Conservation (phyloP, 2,797 vertebrate genomes). For the Garrulus glandarius region DNA sequence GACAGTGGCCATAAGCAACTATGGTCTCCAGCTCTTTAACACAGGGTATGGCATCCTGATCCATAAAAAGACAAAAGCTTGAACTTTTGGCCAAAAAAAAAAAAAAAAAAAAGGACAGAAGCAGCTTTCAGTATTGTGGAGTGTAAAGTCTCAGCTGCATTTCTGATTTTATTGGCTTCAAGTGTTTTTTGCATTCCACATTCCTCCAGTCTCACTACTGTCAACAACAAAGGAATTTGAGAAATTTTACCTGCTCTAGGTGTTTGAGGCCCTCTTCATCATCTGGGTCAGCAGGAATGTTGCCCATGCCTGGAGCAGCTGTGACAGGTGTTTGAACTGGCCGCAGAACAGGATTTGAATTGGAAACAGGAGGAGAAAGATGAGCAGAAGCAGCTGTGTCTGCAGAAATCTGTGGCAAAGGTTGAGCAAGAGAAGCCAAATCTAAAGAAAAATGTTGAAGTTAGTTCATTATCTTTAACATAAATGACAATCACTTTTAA, state of each 20-base stretch:
- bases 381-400: conserved; percentile 80
- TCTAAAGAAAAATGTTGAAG: conserved; percentile 58
- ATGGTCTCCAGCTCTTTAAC: neutral
- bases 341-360: conserved; percentile 78
- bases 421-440: conserved; percentile 70
- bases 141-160: neutral
- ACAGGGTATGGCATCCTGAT: neutral
- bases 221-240: neutral
- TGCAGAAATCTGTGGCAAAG: conserved; percentile 75
- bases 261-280: conserved; percentile 98
- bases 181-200: neutral
- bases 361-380: conserved; percentile 76
- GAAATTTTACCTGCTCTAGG: conserved; percentile 88
- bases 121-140: neutral
- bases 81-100: neutral
- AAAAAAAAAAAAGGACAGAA: neutral
- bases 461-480: neutral
- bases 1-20: neutral
- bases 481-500: neutral
- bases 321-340: conserved; percentile 77
- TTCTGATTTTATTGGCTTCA: neutral
- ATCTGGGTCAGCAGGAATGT: conserved; percentile 82
- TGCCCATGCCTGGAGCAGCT: conserved; percentile 79
- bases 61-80: neutral
- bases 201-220: neutral